phyloP scores from a whole-genome alignment of 2,113 vertebrate genomes.

The Dendrocopos noguchii region DNA sequence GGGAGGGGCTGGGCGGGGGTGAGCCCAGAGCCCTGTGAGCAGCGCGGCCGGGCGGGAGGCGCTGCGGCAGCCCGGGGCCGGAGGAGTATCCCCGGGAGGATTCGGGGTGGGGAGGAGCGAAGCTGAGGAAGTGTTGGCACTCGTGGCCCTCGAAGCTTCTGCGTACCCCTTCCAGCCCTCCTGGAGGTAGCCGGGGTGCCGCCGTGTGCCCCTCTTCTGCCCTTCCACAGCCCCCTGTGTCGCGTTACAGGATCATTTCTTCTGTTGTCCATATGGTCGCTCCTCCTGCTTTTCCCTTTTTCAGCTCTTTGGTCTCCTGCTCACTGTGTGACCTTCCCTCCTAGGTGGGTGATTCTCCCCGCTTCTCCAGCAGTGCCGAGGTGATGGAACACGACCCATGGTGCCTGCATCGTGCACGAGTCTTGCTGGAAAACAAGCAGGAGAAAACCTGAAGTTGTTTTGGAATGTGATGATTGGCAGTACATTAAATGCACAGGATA shows the following conservation, averaged over 20 bases:
- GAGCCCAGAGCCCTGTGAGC: too few species aligned
- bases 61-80: not conserved
- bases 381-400: fast-evolving
- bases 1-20: not conserved
- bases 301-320: too few species aligned
- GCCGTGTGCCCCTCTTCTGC: not conserved
- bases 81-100: not conserved
- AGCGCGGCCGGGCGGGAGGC: not conserved
- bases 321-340: fast-evolving
- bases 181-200: not conserved
- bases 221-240: fast-evolving
- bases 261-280: not conserved
- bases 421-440: not conserved
- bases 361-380: not conserved
- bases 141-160: not conserved
- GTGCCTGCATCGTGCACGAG: fast-evolving
- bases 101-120: not conserved
- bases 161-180: not conserved
- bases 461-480: not conserved
- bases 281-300: not conserved
- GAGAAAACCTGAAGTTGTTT: not conserved
- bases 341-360: too few species aligned
- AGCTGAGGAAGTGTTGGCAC: too few species aligned
- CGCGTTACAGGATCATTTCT: not conserved
- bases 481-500: not conserved